A percentile compares a stretch with the other conserved stretches of the same genome.
phyloP scores from a whole-genome alignment of 2,113 vertebrate genomes.

The Orientallactaga bullata region DNA sequence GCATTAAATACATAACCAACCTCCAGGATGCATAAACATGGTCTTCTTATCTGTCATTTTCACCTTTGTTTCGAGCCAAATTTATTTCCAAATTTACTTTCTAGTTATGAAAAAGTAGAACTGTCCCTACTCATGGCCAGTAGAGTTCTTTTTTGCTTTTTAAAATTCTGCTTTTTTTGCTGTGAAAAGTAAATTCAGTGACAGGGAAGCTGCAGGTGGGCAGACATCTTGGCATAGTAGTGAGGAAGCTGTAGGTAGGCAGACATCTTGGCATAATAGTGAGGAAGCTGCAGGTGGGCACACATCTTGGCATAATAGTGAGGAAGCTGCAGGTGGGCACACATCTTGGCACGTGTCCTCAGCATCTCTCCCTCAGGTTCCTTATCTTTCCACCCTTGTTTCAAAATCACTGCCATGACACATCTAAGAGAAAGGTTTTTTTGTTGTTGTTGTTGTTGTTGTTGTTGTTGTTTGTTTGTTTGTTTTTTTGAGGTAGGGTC shows the following conservation, averaged over 20 bases:
- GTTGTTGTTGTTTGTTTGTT: too few species aligned
- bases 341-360: neutral
- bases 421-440: neutral
- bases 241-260: too few species aligned
- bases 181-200: neutral
- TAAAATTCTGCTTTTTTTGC: neutral
- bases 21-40: neutral
- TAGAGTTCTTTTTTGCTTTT: neutral
- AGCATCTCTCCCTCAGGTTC: accelerated
- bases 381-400: neutral
- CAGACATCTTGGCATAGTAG: too few species aligned
- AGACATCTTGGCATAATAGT: neutral
- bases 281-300: neutral
- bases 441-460: too few species aligned
- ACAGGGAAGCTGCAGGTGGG: neutral
- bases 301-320: too few species aligned
- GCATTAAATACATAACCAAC: constrained; percentile 52
- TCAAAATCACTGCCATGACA: neutral
- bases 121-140: neutral
- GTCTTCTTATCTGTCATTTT: constrained; percentile 52
- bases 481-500: too few species aligned
- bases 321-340: too few species aligned
- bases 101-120: neutral
- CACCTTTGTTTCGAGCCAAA: constrained; percentile 64
- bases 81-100: constrained; percentile 29